These are phyloP conservation scores for Megaceryle alcyon DNA, from an alignment of 2,797 vertebrate genomes.

Conservation along the genomic window DNA sequence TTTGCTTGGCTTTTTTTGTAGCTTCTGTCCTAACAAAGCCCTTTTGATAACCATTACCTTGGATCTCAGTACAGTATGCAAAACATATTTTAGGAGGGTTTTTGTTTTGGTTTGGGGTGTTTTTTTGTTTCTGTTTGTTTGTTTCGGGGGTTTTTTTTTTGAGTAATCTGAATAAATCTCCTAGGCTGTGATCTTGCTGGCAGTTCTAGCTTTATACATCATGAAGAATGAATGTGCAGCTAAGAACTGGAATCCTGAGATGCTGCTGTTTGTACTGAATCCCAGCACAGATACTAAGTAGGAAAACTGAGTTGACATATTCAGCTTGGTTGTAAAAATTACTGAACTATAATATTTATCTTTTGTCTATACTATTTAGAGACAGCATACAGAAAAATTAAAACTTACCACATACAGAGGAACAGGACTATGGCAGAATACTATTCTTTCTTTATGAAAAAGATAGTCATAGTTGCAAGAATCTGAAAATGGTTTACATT, in stretches of 20 bases:
- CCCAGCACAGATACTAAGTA: accelerated
- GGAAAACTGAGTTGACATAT: background rate
- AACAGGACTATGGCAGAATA: background rate
- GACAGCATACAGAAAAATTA: background rate
- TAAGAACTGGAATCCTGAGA: background rate
- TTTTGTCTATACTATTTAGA: background rate
- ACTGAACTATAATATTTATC: no score
- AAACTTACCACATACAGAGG: background rate
- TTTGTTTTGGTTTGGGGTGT: no score
- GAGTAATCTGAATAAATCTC: background rate
- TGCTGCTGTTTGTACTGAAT: background rate
- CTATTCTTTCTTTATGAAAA: background rate
- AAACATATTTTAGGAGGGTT: accelerated
- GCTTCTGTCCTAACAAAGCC: background rate
- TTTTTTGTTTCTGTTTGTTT: background rate
- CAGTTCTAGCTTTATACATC: background rate
- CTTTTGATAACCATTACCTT: background rate
- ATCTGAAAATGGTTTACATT: background rate
- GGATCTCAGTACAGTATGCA: background rate
- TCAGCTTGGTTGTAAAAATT: background rate
- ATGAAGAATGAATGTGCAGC: accelerated
- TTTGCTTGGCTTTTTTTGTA: accelerated
- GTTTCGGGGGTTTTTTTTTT: background rate
- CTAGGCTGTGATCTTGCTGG: background rate
- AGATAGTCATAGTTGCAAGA: background rate